Evolutionary conservation across 2,113 vertebrate species (phyloP).

Genomic region (Sceloporus undulatus): DNA sequence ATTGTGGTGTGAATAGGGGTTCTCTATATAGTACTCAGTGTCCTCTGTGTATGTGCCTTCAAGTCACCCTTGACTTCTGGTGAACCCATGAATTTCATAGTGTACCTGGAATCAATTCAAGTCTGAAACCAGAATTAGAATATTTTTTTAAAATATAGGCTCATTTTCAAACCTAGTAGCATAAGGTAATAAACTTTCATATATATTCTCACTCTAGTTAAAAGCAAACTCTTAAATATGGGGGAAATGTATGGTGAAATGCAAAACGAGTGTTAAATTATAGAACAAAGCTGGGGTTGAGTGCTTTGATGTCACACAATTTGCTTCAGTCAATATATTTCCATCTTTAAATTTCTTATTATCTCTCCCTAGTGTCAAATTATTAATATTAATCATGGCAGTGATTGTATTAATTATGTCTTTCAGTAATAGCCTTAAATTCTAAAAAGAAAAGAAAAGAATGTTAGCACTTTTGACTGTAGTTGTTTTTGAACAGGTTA

Average conservation of each 20-base stretch:
- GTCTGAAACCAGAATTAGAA: slow-evolving; percentile 17
- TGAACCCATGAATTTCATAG: neutral
- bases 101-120: slow-evolving; percentile 5
- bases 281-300: neutral
- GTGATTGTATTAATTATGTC: neutral
- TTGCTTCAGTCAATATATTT: slow-evolving; percentile 17
- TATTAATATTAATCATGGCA: neutral
- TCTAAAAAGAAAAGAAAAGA: neutral
- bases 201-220: neutral
- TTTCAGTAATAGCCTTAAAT: neutral
- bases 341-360: slow-evolving; percentile 3
- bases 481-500: neutral
- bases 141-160: slow-evolving; percentile 5
- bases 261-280: neutral
- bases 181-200: slow-evolving; percentile 28
- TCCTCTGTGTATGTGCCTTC: neutral
- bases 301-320: slow-evolving; percentile 6
- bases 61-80: too few relatives aligned
- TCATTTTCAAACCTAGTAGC: slow-evolving; percentile 15
- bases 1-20: neutral
- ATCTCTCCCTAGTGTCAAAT: neutral
- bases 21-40: neutral
- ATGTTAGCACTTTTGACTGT: neutral
- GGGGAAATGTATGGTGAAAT: neutral
- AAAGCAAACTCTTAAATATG: neutral